These are phyloP conservation scores for Chaitophorus viminalis DNA, from an alignment of 2,888 invertebrate genomes.

Conservation along the genomic window DNA sequence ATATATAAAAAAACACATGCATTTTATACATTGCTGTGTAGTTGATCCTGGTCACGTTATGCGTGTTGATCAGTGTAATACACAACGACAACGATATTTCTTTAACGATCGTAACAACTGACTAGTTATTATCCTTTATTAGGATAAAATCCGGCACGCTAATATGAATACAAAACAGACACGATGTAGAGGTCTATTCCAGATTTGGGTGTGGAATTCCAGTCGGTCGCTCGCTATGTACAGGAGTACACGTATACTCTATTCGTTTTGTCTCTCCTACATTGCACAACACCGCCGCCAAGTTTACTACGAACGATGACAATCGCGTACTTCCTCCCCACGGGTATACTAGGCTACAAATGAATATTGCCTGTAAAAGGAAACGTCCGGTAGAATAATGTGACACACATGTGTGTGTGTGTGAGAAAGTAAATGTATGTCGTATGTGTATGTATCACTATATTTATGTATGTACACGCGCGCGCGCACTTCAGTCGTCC, in stretches of 20 bases:
- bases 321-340: constrained; percentile 4
- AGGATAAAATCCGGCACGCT: constrained; percentile 46
- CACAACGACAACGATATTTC: constrained; percentile 13
- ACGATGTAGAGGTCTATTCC: constrained; percentile 6
- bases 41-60: no score
- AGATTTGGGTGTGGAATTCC: constrained; percentile 61
- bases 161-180: constrained; percentile 59
- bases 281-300: not conserved
- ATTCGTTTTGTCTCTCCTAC: constrained; percentile 6
- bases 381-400: constrained; percentile 48
- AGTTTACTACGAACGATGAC: not conserved
- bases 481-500: not conserved
- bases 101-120: not conserved
- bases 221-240: not conserved
- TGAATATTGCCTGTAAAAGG: constrained; percentile 59
- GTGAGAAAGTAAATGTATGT: not conserved
- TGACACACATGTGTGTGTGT: not conserved
- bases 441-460: not conserved
- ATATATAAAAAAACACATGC: no score
- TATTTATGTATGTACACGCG: not conserved
- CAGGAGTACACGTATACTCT: not conserved
- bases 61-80: not conserved
- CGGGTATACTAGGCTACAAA: constrained; percentile 19
- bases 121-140: constrained; percentile 56
- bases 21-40: no score